Percentiles rank a stretch among this genome's conserved stretches.
phyloP scores from a whole-genome alignment of 2,113 vertebrate species.

The Orcinus orca region DNA sequence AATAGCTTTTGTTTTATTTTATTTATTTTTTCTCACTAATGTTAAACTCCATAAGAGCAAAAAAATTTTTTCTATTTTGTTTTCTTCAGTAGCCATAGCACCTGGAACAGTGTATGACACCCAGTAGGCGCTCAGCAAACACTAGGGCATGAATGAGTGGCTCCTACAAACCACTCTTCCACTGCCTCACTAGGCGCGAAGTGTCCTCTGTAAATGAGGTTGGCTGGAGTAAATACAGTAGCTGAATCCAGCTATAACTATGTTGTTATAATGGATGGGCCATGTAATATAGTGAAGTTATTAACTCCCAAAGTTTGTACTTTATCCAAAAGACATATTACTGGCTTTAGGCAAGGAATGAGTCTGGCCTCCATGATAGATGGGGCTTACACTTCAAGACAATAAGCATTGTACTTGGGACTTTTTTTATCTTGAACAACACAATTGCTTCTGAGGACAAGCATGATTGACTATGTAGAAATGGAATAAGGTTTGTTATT shows the following conservation, averaged over 20 bases:
- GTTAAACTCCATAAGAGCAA: not conserved
- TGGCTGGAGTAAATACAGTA: not conserved
- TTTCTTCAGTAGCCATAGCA: not conserved
- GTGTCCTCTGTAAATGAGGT: not conserved
- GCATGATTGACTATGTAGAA: not conserved
- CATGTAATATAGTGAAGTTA: not conserved
- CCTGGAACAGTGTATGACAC: not conserved
- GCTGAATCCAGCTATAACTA: not conserved
- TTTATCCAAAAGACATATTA: constrained; percentile 46
- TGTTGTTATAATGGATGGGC: not conserved
- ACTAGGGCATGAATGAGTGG: not conserved
- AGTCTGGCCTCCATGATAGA: not conserved
- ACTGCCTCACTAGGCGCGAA: not conserved
- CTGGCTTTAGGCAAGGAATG: constrained; percentile 23
- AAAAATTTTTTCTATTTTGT: not conserved
- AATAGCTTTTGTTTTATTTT: not conserved
- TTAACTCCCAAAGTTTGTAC: not conserved
- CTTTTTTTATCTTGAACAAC: constrained; percentile 13
- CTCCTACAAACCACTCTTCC: not conserved
- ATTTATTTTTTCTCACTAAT: not conserved
- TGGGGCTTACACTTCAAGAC: constrained; percentile 8
- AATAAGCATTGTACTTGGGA: not conserved
- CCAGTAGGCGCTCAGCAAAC: not conserved
- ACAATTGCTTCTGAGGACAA: not conserved
- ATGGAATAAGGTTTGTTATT: not conserved